These are phyloP conservation scores for Agrotis ipsilon DNA, from an alignment of 2,888 invertebrate genomes.

Conservation along the genomic window DNA sequence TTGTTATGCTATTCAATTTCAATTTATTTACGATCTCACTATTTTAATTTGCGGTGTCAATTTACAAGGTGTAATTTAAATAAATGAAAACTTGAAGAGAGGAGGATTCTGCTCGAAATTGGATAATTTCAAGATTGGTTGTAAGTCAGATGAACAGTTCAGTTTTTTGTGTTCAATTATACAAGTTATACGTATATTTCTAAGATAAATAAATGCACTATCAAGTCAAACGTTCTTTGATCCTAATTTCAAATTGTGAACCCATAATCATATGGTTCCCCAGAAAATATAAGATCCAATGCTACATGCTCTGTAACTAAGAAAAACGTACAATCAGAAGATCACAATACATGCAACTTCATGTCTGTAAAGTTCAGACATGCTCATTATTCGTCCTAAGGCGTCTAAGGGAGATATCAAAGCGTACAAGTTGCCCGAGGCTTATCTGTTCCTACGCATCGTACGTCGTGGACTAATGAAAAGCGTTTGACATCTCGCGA, in stretches of 20 bases:
- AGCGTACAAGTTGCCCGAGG: background rate
- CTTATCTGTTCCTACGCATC: conserved; percentile 21
- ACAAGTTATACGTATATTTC: no score
- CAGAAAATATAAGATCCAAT: background rate
- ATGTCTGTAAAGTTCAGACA: conserved; percentile 17
- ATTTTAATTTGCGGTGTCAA: background rate
- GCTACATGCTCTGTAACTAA: conserved; percentile 1
- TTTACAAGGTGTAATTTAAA: no score
- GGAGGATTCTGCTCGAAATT: no score
- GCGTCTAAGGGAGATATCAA: background rate
- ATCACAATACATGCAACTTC: conserved; percentile 37
- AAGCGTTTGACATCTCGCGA: conserved; percentile 20
- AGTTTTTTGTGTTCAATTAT: no score
- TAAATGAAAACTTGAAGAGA: no score
- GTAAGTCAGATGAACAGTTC: no score
- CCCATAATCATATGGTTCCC: no score
- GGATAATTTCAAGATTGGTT: no score
- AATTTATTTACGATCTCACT: background rate
- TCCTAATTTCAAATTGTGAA: no score
- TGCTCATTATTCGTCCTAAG: conserved; percentile 28
- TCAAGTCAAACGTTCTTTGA: no score
- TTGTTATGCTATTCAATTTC: conserved; percentile 24
- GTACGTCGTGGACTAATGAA: conserved; percentile 4
- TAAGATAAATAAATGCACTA: no score
- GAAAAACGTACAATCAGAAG: conserved; percentile 20